Conservation (phyloP, 2,888 invertebrate genomes). For the Aricia artaxerxes region DNA sequence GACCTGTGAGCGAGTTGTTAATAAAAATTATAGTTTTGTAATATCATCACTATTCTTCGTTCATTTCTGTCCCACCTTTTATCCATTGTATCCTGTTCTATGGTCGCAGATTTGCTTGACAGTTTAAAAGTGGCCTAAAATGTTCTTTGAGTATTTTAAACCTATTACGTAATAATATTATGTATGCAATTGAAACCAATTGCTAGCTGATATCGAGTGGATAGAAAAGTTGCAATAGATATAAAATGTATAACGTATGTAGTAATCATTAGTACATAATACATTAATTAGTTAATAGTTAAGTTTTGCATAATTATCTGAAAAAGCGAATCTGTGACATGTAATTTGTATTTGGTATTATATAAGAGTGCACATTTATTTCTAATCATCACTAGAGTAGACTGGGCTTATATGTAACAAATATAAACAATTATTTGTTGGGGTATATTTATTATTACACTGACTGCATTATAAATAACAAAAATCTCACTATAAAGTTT, state of each 20-base stretch:
- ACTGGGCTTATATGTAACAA: slow-evolving; percentile 33
- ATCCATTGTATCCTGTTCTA: slow-evolving; percentile 53
- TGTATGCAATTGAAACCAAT: background rate
- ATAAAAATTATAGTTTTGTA: slow-evolving; percentile 74
- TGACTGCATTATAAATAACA: slow-evolving; percentile 48
- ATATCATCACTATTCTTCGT: slow-evolving; percentile 66
- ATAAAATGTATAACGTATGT: background rate
- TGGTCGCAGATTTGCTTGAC: slow-evolving; percentile 23
- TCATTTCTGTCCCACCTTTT: slow-evolving; percentile 60
- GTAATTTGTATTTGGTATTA: slow-evolving; percentile 3
- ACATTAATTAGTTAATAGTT: too few species aligned
- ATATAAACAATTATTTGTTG: slow-evolving; percentile 39
- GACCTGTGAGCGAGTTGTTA: slow-evolving; percentile 70
- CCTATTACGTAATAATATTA: background rate
- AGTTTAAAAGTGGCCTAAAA: background rate
- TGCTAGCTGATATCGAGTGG: background rate
- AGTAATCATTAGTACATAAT: background rate
- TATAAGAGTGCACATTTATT: background rate
- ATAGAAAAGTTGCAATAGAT: background rate
- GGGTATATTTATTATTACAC: slow-evolving; percentile 42
- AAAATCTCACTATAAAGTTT: slow-evolving; percentile 62
- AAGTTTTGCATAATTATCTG: too few species aligned
- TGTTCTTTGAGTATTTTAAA: background rate
- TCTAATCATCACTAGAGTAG: slow-evolving; percentile 24
- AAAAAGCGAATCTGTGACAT: slow-evolving; percentile 23